A percentile compares a stretch with the other conserved stretches of the same genome.
phyloP scores from a whole-genome alignment of 2,113 vertebrate genomes.

The Chloropsis hardwickii region DNA sequence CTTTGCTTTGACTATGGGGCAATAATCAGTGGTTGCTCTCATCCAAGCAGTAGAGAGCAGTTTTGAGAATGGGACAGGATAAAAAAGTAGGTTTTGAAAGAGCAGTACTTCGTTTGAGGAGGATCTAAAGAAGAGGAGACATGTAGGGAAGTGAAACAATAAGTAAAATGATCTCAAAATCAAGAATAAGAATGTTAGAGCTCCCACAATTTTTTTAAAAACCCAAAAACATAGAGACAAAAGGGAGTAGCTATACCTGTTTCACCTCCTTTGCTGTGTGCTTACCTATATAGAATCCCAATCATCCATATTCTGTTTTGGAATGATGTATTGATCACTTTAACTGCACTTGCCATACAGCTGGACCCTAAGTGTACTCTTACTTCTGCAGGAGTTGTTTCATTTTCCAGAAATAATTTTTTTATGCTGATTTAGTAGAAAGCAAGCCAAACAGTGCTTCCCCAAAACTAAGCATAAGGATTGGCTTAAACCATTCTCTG shows the following conservation, averaged over 20 bases:
- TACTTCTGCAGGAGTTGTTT: neutral
- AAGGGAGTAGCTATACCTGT: neutral
- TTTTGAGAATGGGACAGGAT: neutral
- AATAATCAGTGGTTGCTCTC: neutral
- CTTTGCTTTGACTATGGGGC: neutral
- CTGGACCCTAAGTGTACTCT: neutral
- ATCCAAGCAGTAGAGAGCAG: neutral
- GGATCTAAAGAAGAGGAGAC: neutral
- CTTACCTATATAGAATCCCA: neutral
- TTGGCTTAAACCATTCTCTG: neutral
- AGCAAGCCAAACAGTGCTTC: neutral
- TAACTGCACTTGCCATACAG: neutral
- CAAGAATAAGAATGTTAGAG: neutral
- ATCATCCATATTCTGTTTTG: neutral
- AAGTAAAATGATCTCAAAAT: neutral
- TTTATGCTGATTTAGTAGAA: neutral
- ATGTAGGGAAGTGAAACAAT: neutral
- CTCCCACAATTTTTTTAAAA: neutral
- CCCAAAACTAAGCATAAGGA: neutral
- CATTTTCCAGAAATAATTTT: neutral
- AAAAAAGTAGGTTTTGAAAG: neutral
- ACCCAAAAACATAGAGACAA: neutral
- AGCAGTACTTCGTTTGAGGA: neutral
- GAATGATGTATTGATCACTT: neutral
- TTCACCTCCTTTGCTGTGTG: neutral